Percentiles rank a stretch among this genome's conserved stretches.
Evolutionary conservation across 2,888 invertebrate species (phyloP).

Genomic region (Melangyna quadrimaculata): DNA sequence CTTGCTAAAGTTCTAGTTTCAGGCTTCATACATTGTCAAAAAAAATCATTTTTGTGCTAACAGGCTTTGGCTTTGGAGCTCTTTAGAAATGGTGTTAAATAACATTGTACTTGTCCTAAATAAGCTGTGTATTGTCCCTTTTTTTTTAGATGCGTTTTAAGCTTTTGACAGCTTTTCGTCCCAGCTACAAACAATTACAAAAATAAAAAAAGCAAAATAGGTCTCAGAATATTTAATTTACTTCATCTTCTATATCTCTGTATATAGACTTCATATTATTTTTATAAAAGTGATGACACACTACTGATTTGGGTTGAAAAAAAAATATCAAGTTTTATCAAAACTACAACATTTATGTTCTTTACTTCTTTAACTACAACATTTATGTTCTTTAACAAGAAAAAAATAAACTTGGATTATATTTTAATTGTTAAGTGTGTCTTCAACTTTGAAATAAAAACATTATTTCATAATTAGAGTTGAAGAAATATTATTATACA

Average conservation of each 20-base stretch:
- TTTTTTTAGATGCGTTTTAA: neutral
- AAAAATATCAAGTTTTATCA: neutral
- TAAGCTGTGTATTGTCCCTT: neutral
- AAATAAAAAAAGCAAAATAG: neutral
- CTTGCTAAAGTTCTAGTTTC: too few species aligned
- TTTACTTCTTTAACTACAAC: too few species aligned
- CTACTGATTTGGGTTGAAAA: neutral
- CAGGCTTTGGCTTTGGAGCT: neutral
- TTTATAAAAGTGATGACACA: neutral
- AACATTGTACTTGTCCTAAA: neutral
- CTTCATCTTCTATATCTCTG: neutral
- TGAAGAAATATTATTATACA: neutral
- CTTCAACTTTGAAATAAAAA: neutral
- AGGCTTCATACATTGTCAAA: neutral
- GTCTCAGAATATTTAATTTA: neutral
- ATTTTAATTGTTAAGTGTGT: neutral
- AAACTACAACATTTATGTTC: neutral
- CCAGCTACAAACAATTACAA: neutral
- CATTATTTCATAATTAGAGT: neutral
- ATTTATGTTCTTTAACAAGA: too few species aligned
- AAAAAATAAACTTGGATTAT: neutral
- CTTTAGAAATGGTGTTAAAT: neutral
- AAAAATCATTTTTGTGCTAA: neutral
- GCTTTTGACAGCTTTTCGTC: neutral
- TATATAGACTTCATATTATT: neutral